phyloP scores from a whole-genome alignment of 2,113 vertebrate genomes.

The Phylloscopus trochiloides region DNA sequence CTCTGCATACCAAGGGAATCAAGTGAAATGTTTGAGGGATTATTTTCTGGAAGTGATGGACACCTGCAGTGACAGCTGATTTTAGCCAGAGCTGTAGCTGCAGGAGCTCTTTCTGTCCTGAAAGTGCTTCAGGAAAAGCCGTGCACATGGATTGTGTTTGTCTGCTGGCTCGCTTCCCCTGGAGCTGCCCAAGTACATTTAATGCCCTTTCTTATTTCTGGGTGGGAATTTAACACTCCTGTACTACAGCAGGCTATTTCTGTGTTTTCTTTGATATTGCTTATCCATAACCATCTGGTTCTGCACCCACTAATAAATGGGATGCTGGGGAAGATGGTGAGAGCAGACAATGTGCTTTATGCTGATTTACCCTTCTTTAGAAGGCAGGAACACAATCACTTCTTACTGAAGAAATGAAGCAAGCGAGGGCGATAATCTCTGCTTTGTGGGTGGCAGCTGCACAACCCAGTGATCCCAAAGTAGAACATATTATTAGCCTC shows the following conservation, averaged over 20 bases:
- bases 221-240: not conserved
- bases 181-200: not conserved
- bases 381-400: not conserved
- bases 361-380: not conserved
- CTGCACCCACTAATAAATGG: not conserved
- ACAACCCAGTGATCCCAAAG: not conserved
- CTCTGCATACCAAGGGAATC: not conserved
- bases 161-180: not conserved
- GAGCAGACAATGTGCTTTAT: not conserved
- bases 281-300: not conserved
- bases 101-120: not conserved
- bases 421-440: not conserved
- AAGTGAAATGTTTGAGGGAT: not conserved
- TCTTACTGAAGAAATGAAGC: not conserved
- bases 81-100: not conserved
- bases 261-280: not conserved
- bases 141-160: rapidly evolving
- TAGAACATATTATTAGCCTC: not conserved
- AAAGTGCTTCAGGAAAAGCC: not conserved
- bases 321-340: not conserved
- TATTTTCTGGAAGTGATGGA: not conserved
- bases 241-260: not conserved
- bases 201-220: not conserved
- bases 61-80: not conserved
- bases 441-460: constrained; percentile 12